Base-by-base conservation (phyloP, 2,797 vertebrate genomes). In the Numenius phaeopus region DNA sequence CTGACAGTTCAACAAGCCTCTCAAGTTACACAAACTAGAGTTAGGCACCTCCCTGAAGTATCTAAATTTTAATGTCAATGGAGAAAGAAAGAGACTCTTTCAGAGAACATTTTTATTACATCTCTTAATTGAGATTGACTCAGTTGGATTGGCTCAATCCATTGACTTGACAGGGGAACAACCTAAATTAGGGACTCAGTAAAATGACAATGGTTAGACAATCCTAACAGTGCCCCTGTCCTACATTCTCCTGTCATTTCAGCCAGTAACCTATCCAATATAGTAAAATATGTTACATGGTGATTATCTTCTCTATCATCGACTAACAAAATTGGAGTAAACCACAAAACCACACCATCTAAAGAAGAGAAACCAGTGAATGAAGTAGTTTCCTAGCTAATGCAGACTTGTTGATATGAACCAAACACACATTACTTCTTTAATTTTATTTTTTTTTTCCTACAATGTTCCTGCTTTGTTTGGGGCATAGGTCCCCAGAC, bases 241-340 rank as follows among this genome's bases (percentile, higher is more conserved):
- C 62, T 70, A 67, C 11, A 26, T 52, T 37, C 15, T 54, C 29
- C 39, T 66, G 21, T 23, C 57, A 87, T 65, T 87, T 82, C 15
- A 62, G 26, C 2, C 34, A 83, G 26, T 58, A 85, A n/a, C 9
- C 50, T 55, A 42, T 3, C 34, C 15, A 47, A 40, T 59, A 61
- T 0, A 17, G 26, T 20, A 47, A 85, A 66, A 30, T 59, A 12
- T 12, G 29, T 72, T n/a, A 50, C 0, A 0, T 23, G 9, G 23
- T 14, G 3, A 59, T 37, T 71, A 44, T 75, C 66, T 65, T 61
- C 32, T 64, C 46, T 70, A 7, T 22, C 17, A 66, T 37, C 23
- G 73, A 50, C 42, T 70, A 80, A 52, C 0, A 58, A 37, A 90
- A 49, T 6, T 21, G 5, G 5, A 82, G 6, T 42, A 85, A 89